Conservation (phyloP, 2,888 invertebrate genomes). For the Parthenolecanium corni region DNA sequence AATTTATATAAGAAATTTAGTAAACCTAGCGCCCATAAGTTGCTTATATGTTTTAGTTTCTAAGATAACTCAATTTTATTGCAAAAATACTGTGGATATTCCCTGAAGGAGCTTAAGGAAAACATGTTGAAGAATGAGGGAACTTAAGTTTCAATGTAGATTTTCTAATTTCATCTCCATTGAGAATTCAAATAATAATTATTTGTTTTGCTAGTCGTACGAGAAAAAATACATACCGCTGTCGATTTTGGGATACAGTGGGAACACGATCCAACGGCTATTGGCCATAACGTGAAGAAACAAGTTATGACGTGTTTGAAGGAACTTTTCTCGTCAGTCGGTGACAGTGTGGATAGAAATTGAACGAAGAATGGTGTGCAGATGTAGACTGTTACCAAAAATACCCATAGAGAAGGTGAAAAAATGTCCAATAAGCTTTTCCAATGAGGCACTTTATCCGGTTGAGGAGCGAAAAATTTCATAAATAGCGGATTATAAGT, state of each 20-base stretch:
- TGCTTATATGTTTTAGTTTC: too few species aligned
- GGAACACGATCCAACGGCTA: conserved; percentile 17
- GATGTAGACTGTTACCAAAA: conserved; percentile 13
- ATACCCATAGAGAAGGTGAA: conserved; percentile 22
- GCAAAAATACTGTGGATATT: too few species aligned
- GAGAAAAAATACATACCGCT: conserved; percentile 10
- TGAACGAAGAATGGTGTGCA: conserved; percentile 15
- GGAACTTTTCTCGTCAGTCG: conserved; percentile 4
- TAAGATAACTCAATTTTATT: too few species aligned
- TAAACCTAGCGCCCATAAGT: too few species aligned
- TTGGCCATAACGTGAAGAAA: conserved; percentile 25
- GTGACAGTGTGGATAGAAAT: conserved; percentile 8
- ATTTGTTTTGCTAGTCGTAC: too few species aligned
- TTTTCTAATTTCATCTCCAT: too few species aligned
- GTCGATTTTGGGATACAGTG: conserved; percentile 25
- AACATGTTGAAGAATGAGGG: too few species aligned
- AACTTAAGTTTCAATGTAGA: too few species aligned
- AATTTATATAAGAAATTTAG: too few species aligned
- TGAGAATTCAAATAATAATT: too few species aligned
- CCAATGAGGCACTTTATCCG: conserved; percentile 29
- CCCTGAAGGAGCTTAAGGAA: too few species aligned
- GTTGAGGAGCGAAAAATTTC: conserved; percentile 24
- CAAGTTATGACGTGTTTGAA: conserved; percentile 15
- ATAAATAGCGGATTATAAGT: conserved; percentile 19
- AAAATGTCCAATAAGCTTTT: conserved; percentile 29